These are phyloP conservation scores for Hermetia illucens DNA, from an alignment of 1,140 invertebrate genomes.

Conservation along the genomic window DNA sequence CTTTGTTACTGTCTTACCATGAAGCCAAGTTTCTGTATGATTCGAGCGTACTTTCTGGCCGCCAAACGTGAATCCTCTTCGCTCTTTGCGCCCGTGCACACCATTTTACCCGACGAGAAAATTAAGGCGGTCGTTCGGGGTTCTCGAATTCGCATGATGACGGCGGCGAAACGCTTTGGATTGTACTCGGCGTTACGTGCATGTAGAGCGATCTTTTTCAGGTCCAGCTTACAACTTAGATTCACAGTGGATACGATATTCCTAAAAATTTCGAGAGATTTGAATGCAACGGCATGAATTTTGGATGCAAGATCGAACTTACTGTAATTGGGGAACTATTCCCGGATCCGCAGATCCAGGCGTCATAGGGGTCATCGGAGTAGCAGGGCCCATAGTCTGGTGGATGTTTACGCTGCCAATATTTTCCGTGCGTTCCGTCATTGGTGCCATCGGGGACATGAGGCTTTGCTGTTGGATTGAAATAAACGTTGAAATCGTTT, in stretches of 20 bases:
- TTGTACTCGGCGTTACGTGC: constrained; percentile 99
- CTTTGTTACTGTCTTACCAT: too few relatives aligned
- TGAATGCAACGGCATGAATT: too few relatives aligned
- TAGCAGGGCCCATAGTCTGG: constrained; percentile 54
- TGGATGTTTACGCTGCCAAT: constrained; percentile 35
- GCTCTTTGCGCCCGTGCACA: constrained; percentile 99
- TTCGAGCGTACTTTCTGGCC: constrained; percentile 96
- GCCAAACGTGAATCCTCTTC: constrained; percentile 94
- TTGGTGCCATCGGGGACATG: constrained; percentile 66
- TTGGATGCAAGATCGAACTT: constrained; percentile 28
- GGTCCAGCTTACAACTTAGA: constrained; percentile 86
- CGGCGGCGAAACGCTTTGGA: constrained; percentile 98
- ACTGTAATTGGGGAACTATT: constrained; percentile 90
- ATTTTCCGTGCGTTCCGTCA: constrained; percentile 36
- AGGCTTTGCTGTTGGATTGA: constrained; percentile 70
- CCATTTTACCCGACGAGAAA: constrained; percentile 99
- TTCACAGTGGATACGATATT: constrained; percentile 98
- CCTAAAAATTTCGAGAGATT: constrained; percentile 37
- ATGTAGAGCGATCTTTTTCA: constrained; percentile 96
- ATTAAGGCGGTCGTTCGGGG: constrained; percentile 97
- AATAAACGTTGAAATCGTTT: constrained; percentile 13
- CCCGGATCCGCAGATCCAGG: constrained; percentile 87
- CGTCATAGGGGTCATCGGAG: constrained; percentile 85
- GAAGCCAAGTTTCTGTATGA: constrained; percentile 98
- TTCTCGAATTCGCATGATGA: constrained; percentile 98